Evolutionary conservation across 2,113 vertebrate genomes (phyloP).

Genomic region (Tragelaphus scriptus): DNA sequence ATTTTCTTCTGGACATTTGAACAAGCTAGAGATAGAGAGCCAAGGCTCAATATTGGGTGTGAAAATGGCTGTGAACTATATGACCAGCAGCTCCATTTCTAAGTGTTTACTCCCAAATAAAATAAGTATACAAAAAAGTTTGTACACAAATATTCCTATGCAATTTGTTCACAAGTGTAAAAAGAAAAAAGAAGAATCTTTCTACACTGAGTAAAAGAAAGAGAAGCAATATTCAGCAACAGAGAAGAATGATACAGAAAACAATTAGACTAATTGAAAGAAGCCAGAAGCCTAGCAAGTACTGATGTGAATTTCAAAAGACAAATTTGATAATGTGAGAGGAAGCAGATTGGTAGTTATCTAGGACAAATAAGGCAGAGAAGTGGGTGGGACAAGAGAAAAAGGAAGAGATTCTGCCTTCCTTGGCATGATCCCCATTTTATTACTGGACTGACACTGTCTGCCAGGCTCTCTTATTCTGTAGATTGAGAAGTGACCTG

Average conservation of each 20-base stretch:
- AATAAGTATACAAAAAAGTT: not conserved
- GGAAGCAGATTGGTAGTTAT: not conserved
- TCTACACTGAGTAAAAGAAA: not conserved
- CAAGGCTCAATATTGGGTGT: not conserved
- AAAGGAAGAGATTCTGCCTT: not conserved
- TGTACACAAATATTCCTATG: not conserved
- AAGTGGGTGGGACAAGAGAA: not conserved
- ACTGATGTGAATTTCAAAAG: not conserved
- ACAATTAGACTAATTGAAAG: not conserved
- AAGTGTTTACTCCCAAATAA: not conserved
- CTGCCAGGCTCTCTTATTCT: not conserved
- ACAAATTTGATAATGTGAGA: not conserved
- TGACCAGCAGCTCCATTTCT: not conserved
- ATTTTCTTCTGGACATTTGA: not conserved
- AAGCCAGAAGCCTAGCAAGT: not conserved
- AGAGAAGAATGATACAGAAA: not conserved
- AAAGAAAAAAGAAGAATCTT: not conserved
- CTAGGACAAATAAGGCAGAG: not conserved
- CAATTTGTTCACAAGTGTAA: not conserved
- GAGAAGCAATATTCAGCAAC: not conserved
- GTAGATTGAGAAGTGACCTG: not conserved
- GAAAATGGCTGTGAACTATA: rapidly evolving
- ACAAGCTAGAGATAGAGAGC: not conserved
- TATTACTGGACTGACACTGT: not conserved
- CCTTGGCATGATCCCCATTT: not conserved